Percentiles rank a stretch among this genome's conserved stretches.
These are phyloP conservation scores for Thaumatotibia leucotreta DNA, from an alignment of 1,140 invertebrate genomes.

Conservation along the genomic window DNA sequence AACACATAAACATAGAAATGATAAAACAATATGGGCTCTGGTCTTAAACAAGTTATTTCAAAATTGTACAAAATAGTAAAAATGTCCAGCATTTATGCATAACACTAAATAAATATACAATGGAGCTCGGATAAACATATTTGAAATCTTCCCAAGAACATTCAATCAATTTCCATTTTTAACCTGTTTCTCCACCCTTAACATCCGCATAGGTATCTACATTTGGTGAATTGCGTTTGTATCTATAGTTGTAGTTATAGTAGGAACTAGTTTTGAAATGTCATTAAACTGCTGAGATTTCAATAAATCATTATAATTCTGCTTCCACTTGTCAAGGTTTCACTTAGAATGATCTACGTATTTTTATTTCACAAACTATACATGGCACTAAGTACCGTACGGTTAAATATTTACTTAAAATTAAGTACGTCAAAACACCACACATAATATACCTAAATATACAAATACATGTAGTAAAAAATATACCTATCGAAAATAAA, in stretches of 20 bases:
- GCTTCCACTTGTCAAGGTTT: slow-evolving; percentile 13
- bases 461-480: slow-evolving; percentile 1
- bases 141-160: too few species aligned
- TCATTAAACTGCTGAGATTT: background rate
- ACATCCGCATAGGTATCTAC: too few species aligned
- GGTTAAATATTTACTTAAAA: slow-evolving; percentile 4
- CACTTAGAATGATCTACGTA: background rate
- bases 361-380: background rate
- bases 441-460: slow-evolving; percentile 19
- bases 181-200: too few species aligned
- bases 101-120: background rate
- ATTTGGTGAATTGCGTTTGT: too few species aligned
- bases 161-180: background rate
- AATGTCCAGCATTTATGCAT: slow-evolving; percentile 29
- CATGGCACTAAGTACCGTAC: background rate
- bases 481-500: background rate
- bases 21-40: background rate
- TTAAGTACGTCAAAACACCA: slow-evolving; percentile 24
- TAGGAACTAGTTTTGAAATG: too few species aligned
- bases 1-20: background rate
- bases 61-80: slow-evolving; percentile 17
- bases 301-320: slow-evolving; percentile 22
- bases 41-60: background rate
- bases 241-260: too few species aligned
- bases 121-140: background rate